Evolutionary conservation across 2,113 vertebrate species (phyloP).

Genomic region (Gambusia affinis): DNA sequence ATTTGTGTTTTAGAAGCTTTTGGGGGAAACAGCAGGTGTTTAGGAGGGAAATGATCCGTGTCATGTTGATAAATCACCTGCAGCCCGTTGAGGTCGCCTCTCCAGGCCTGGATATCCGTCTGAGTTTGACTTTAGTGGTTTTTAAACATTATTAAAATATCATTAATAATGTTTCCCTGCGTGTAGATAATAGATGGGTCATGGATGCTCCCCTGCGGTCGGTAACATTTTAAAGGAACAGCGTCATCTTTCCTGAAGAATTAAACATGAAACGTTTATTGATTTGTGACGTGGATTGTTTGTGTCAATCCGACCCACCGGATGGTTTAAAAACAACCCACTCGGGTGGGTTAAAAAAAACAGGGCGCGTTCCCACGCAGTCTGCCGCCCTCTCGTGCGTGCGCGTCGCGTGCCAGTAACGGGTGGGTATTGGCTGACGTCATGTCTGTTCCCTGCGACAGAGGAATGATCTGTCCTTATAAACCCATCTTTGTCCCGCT

Average conservation of each 20-base stretch:
- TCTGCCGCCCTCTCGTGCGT: conserved; percentile 14
- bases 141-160: background rate
- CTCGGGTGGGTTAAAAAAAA: background rate
- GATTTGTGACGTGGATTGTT: background rate
- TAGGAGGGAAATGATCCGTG: background rate
- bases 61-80: background rate
- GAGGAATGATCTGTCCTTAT: background rate
- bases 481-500: background rate
- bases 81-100: background rate
- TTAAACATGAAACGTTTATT: background rate
- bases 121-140: background rate
- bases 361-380: conserved; percentile 29
- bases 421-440: conserved; percentile 72
- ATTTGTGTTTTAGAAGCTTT: rapidly evolving
- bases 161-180: no score
- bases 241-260: background rate
- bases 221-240: no score
- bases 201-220: no score
- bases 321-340: background rate
- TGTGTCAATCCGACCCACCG: background rate
- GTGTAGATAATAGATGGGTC: no score
- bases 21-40: rapidly evolving
- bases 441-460: conserved; percentile 63
- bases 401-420: conserved; percentile 40
- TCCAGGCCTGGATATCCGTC: background rate